These are phyloP conservation scores for Dinoponera quadriceps DNA, from an alignment of 1,140 invertebrate genomes.

Conservation along the genomic window DNA sequence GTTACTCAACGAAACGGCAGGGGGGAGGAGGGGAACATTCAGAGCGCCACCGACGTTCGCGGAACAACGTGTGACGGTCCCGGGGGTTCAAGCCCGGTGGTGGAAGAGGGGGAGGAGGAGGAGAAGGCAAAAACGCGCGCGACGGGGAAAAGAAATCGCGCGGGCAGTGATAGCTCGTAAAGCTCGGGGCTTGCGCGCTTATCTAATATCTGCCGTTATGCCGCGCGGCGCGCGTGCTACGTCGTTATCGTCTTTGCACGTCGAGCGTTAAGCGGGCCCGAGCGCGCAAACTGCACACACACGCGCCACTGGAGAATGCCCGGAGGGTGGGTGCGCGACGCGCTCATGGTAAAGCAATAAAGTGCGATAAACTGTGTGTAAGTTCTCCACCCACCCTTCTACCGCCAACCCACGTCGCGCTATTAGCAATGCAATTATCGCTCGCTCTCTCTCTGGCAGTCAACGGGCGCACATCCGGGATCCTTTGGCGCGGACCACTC, in stretches of 20 bases:
- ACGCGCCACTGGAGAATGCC: slow-evolving; percentile 38
- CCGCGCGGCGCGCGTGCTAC: slow-evolving; percentile 24
- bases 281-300: slow-evolving; percentile 17
- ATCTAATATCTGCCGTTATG: slow-evolving; percentile 29
- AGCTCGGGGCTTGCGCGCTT: slow-evolving; percentile 1
- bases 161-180: slow-evolving; percentile 20
- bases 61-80: no score
- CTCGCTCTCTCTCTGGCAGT: slow-evolving; percentile 21
- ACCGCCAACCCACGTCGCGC: no score
- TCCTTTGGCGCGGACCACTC: neutral
- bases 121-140: no score
- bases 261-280: slow-evolving; percentile 30
- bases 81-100: no score
- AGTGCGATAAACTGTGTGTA: slow-evolving; percentile 55
- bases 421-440: slow-evolving; percentile 66
- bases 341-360: slow-evolving; percentile 42
- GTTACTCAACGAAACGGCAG: no score
- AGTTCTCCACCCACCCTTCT: neutral
- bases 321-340: slow-evolving; percentile 46
- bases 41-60: no score
- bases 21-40: no score
- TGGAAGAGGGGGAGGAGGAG: no score
- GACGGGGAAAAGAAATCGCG: slow-evolving; percentile 24
- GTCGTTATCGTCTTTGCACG: slow-evolving; percentile 39
- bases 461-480: neutral